Evolutionary conservation across 2,888 invertebrate species (phyloP).

Genomic region (Ectemnius lituratus): DNA sequence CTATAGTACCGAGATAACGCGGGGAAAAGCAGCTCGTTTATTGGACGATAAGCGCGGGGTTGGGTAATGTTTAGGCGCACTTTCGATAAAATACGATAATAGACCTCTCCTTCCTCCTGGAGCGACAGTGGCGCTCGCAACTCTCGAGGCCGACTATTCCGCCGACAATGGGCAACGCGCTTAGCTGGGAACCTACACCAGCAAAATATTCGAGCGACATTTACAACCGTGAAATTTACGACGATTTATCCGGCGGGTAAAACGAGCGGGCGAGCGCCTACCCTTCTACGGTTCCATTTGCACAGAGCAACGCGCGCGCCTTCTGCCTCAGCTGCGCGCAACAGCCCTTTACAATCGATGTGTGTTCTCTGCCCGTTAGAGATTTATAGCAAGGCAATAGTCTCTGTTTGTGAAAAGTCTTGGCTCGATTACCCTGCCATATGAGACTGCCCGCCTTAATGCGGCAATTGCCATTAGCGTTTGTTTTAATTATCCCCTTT

Average conservation of each 20-base stretch:
- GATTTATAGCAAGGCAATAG: background rate
- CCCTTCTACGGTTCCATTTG: constrained; percentile 50
- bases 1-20: background rate
- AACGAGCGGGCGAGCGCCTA: constrained; percentile 25
- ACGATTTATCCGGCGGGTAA: constrained; percentile 31
- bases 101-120: background rate
- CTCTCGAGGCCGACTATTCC: background rate
- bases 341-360: constrained; percentile 1
- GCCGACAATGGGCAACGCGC: background rate
- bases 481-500: too few species aligned
- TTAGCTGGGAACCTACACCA: background rate
- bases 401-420: background rate
- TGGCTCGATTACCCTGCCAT: background rate
- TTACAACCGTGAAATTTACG: constrained; percentile 67
- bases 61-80: background rate
- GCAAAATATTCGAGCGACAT: constrained; percentile 59
- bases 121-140: too few species aligned
- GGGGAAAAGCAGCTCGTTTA: background rate
- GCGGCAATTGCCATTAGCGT: too few species aligned
- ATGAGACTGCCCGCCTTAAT: too few species aligned
- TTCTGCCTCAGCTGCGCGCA: background rate
- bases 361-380: background rate
- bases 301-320: constrained; percentile 20
- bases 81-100: constrained; percentile 7
- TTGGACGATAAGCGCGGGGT: constrained; percentile 4